phyloP scores from a whole-genome alignment of 2,797 vertebrate genomes.

The Cynopterus sphinx region DNA sequence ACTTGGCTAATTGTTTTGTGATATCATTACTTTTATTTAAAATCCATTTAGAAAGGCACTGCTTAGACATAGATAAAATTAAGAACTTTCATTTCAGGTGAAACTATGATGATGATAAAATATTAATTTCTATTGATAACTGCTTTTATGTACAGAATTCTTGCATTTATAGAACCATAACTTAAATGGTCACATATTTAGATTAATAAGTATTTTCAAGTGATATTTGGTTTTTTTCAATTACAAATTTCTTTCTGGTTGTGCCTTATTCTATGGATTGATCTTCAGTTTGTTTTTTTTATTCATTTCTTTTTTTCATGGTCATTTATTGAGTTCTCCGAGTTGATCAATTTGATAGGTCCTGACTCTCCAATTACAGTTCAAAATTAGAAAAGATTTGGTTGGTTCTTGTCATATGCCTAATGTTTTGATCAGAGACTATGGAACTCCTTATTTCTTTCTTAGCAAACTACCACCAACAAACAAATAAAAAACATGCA shows the following conservation, averaged over 20 bases:
- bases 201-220: neutral
- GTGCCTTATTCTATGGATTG: neutral
- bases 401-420: neutral
- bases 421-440: neutral
- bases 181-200: neutral
- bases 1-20: slow-evolving; percentile 31
- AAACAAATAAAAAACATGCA: neutral
- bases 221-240: neutral
- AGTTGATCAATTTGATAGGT: neutral
- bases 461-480: neutral
- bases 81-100: slow-evolving; percentile 23
- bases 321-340: neutral
- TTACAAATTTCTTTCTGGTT: neutral
- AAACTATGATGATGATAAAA: neutral
- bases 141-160: neutral
- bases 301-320: neutral
- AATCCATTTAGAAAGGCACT: slow-evolving; percentile 32
- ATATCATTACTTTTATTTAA: slow-evolving; percentile 60
- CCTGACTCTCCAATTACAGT: neutral
- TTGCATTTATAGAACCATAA: neutral
- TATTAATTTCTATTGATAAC: neutral
- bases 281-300: neutral
- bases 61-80: neutral
- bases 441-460: neutral
- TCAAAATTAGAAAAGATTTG: neutral